These are phyloP conservation scores for Pseudococcus viburni DNA, from an alignment of 2,888 invertebrate species.

Conservation along the genomic window DNA sequence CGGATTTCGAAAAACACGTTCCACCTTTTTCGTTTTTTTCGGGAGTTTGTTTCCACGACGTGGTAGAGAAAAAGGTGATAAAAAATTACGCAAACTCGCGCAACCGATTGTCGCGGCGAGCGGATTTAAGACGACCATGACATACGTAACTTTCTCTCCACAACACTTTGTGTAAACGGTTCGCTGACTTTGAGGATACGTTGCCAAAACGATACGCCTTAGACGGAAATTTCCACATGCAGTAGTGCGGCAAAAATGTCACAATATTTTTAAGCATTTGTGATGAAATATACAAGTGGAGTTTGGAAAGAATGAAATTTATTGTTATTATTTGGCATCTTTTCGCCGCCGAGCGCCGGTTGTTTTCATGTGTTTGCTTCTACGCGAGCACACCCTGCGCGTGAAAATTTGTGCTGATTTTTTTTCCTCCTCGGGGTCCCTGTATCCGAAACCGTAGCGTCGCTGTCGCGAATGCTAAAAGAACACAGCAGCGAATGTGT, in stretches of 20 bases:
- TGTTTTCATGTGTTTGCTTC: neutral
- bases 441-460: neutral
- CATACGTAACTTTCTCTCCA: constrained; percentile 17
- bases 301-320: constrained; percentile 53
- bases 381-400: neutral
- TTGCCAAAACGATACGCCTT: constrained; percentile 49
- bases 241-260: constrained; percentile 53
- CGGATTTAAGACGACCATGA: constrained; percentile 47
- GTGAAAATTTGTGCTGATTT: constrained; percentile 37
- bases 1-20: constrained; percentile 20
- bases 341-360: constrained; percentile 15
- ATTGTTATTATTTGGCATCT: constrained; percentile 56
- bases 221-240: constrained; percentile 43
- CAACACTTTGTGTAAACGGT: constrained; percentile 47
- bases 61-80: neutral
- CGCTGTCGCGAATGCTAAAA: neutral
- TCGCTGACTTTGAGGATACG: constrained; percentile 49
- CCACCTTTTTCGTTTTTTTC: neutral
- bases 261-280: constrained; percentile 53
- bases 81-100: neutral
- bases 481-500: constrained; percentile 13
- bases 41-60: neutral
- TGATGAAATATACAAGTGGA: constrained; percentile 49
- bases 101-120: constrained; percentile 9
- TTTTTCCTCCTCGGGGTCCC: neutral